A percentile compares a stretch with the other conserved stretches of the same genome.
These are phyloP conservation scores for Notothenia rossii DNA, from an alignment of 2,113 vertebrate species.

Conservation along the genomic window DNA sequence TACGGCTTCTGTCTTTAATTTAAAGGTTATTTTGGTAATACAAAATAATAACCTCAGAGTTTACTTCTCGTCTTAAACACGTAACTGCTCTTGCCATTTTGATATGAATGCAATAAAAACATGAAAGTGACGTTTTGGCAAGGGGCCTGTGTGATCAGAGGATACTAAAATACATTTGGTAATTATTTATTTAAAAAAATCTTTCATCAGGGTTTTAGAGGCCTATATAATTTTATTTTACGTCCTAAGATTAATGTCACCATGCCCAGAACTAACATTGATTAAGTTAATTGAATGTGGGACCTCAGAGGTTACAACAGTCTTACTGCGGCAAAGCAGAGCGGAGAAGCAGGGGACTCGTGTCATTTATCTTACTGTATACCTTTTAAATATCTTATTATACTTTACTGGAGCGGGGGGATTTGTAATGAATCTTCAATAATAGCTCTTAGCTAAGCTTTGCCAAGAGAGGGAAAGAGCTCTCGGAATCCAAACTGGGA, in stretches of 20 bases:
- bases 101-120: constrained; percentile 33
- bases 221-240: constrained; percentile 43
- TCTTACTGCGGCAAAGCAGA: constrained; percentile 6
- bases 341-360: constrained; percentile 19
- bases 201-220: constrained; percentile 43
- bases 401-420: constrained; percentile 34
- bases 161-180: constrained; percentile 52
- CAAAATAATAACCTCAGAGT: neutral
- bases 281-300: constrained; percentile 64
- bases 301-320: constrained; percentile 44
- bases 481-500: constrained; percentile 49
- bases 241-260: constrained; percentile 50
- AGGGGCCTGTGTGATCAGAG: neutral
- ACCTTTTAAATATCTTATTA: constrained; percentile 39
- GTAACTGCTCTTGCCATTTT: constrained; percentile 8
- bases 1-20: neutral
- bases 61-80: neutral
- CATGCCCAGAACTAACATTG: constrained; percentile 53
- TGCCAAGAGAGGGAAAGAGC: constrained; percentile 40
- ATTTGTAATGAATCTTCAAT: constrained; percentile 63
- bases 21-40: neutral
- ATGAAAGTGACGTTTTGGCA: constrained; percentile 59
- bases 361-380: constrained; percentile 48
- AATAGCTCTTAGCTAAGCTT: constrained; percentile 54
- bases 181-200: constrained; percentile 35